These are phyloP conservation scores for Saxidomus purpurata DNA, from an alignment of 1,140 invertebrate species.

Conservation along the genomic window DNA sequence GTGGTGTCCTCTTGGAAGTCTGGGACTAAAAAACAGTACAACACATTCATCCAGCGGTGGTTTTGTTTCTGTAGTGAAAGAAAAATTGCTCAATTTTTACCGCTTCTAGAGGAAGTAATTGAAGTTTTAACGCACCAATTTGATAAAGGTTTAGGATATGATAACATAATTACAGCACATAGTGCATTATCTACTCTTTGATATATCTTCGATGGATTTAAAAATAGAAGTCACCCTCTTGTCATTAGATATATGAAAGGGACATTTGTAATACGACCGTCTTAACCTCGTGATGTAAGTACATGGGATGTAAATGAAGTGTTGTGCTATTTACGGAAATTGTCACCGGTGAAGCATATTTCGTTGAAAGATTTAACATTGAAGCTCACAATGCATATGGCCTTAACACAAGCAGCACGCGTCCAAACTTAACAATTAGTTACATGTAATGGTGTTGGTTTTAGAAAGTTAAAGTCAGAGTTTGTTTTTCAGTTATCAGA, in stretches of 20 bases:
- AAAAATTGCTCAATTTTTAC: no score
- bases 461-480: no score
- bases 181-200: conserved; percentile 8
- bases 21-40: no score
- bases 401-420: neutral
- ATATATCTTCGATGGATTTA: neutral
- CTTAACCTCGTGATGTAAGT: conserved; percentile 17
- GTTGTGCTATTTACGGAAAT: conserved; percentile 41
- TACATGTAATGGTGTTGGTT: no score
- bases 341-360: neutral
- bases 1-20: no score
- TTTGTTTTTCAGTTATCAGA: no score
- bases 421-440: conserved; percentile 1
- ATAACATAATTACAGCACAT: neutral
- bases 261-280: conserved; percentile 47
- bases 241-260: conserved; percentile 61
- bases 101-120: no score
- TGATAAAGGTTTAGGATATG: conserved; percentile 25
- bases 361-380: no score
- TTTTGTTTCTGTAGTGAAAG: no score
- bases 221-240: conserved; percentile 19
- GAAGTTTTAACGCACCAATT: conserved; percentile 39
- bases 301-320: conserved; percentile 60
- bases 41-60: no score
- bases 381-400: no score